Evolutionary conservation across 2,888 invertebrate species (phyloP).

Genomic region (Metalampra italica): DNA sequence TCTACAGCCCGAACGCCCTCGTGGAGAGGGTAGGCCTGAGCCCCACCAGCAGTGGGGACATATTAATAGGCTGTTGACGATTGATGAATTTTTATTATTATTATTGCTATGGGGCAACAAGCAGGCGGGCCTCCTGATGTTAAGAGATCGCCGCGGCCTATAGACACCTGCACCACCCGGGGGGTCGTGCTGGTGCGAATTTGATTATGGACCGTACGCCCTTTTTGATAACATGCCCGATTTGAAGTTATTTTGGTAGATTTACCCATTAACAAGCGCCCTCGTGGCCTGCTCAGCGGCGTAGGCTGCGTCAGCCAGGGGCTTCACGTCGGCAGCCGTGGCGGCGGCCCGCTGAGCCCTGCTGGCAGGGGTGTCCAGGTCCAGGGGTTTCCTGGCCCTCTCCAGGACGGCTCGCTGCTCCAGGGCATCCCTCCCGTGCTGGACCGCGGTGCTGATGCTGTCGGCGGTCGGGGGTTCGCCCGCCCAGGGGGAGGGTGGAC

Average conservation of each 20-base stretch:
- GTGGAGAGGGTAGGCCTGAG: too few species aligned
- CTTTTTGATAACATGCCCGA: too few species aligned
- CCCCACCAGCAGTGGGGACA: too few species aligned
- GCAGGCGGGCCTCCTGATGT: too few species aligned
- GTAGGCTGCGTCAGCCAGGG: conserved; percentile 82
- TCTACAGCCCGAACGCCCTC: too few species aligned
- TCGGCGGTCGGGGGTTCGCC: conserved; percentile 39
- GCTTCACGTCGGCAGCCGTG: conserved; percentile 79
- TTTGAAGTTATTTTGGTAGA: conserved; percentile 6
- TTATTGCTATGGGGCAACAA: too few species aligned
- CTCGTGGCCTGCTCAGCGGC: conserved; percentile 84
- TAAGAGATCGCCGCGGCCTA: too few species aligned
- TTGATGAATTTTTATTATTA: too few species aligned
- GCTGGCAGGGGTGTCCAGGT: conserved; percentile 79
- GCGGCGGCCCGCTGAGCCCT: conserved; percentile 85
- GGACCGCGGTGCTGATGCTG: conserved; percentile 69
- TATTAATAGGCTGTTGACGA: too few species aligned
- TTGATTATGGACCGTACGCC: too few species aligned
- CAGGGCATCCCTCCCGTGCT: conserved; percentile 78
- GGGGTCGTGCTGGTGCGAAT: too few species aligned
- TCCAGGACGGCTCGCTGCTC: conserved; percentile 77
- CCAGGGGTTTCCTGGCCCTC: conserved; percentile 57
- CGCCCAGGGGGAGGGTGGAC: conserved; percentile 39
- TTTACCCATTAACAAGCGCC: conserved; percentile 73
- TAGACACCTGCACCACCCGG: too few species aligned